Evolutionary conservation across 2,888 invertebrate genomes (phyloP).

Genomic region (Arctia plantaginis): DNA sequence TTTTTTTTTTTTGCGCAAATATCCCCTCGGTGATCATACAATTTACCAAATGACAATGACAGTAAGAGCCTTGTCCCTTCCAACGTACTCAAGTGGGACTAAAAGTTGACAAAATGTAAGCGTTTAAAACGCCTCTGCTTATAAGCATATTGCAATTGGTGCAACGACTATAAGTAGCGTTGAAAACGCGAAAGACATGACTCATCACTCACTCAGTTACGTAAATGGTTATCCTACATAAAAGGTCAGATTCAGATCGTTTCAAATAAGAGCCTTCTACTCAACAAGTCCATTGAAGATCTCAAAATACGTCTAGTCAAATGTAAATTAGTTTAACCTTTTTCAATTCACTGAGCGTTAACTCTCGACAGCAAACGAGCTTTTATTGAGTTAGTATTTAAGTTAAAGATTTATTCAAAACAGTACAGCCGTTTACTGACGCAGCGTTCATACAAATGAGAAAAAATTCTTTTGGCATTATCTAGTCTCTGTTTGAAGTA

Average conservation of each 20-base stretch:
- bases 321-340: constrained; percentile 78
- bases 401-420: constrained; percentile 79
- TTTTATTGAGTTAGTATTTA: constrained; percentile 80
- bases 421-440: constrained; percentile 70
- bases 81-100: neutral
- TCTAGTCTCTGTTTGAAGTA: constrained; percentile 1
- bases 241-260: neutral
- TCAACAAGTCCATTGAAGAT: constrained; percentile 37
- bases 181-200: too few species aligned
- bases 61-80: too few species aligned
- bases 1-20: neutral
- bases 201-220: neutral
- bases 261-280: constrained; percentile 24
- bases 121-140: neutral
- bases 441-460: constrained; percentile 72
- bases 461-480: constrained; percentile 27
- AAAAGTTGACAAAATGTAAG: neutral
- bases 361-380: constrained; percentile 69
- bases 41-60: neutral
- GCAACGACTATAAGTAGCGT: too few species aligned
- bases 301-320: constrained; percentile 57
- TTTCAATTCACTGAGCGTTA: constrained; percentile 76
- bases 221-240: neutral
- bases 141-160: too few species aligned
- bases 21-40: neutral